Evolutionary conservation across 2,797 vertebrate genomes (phyloP), one percentile per base, ranked within the genome.

Genomic region (Pseudochirops cupreus): DNA sequence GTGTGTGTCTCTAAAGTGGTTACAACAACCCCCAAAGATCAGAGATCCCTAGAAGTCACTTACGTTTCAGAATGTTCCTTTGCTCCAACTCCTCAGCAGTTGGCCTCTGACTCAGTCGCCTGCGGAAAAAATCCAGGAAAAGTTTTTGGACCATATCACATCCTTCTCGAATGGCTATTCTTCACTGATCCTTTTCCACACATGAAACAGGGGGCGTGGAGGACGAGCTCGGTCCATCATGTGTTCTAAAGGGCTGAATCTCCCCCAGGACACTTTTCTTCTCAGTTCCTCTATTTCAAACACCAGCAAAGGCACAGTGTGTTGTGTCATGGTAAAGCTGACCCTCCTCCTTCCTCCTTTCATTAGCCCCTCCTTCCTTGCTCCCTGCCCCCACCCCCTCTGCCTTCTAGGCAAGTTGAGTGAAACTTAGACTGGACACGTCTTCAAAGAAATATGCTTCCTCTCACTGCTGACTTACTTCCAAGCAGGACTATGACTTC

Each of bases 51-150:
- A 93, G 11, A 26, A 92, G 96, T 91, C 91, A 99, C 99, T 99
- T 98, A 99, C 99, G 99, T 99, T 99, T 99, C 98, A 99, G 99
- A 97, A 99, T 99, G 98, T 99, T 99, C 98, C 99, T 99, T 98
- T 99, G 99, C 96, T 99, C 99, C 97, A 99, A 98, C 97, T 99
- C 99, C 98, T 99, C 99, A 3, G 99, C 99, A 2, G 99, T 99
- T 0, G 99, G 99, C 98, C 99, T 99, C 99, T 99, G 99, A 98
- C 99, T 99, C 99, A 99, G 99, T 97, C 99, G 99, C 98, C 99
- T 99, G 98, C 97, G 98, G 97, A 99, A 98, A 98, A 99, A 99
- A 98, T 98, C 98, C 97, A 98, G 98, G 98, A 98, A 98, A 97
- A 99, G 98, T 98, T 98, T 99, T 97, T 99, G 98, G 97, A 99